Percentiles rank a stretch among this genome's conserved stretches.
These are phyloP conservation scores for Lottia scabra DNA, from an alignment of 2,888 invertebrate genomes.

Conservation along the genomic window DNA sequence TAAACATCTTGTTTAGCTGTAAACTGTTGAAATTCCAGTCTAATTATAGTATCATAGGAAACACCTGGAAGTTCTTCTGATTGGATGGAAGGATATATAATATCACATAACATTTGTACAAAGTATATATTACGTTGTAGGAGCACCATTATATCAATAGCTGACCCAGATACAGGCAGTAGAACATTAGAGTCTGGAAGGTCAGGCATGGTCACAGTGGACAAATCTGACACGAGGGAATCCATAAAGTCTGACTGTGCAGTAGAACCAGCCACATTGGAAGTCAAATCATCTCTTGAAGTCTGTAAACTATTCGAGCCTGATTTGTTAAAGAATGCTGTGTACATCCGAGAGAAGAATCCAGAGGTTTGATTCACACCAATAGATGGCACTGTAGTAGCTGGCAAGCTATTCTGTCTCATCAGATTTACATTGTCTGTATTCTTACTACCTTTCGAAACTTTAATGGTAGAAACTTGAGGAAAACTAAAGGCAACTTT, in stretches of 20 bases:
- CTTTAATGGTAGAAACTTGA: neutral
- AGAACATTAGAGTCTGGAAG: conserved; percentile 21
- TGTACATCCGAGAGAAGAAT: neutral
- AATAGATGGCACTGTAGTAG: too few relatives aligned
- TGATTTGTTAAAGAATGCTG: neutral
- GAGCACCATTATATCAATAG: conserved; percentile 50
- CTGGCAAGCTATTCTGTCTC: neutral
- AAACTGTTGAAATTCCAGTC: neutral
- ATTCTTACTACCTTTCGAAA: neutral
- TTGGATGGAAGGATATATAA: conserved; percentile 29
- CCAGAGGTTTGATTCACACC: neutral
- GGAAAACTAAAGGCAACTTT: conserved; percentile 11
- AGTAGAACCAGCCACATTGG: neutral
- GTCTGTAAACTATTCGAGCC: neutral
- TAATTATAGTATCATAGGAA: neutral
- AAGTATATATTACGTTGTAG: conserved; percentile 51
- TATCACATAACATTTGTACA: conserved; percentile 40
- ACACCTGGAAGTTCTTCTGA: neutral
- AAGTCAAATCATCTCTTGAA: conserved; percentile 3
- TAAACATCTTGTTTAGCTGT: neutral
- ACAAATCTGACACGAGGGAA: conserved; percentile 22
- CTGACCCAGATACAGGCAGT: conserved; percentile 50
- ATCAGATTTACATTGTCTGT: neutral
- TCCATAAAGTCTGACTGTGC: conserved; percentile 22
- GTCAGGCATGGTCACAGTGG: conserved; percentile 24